phyloP scores from a whole-genome alignment of 2,797 vertebrate species.

The Dipus sagitta region DNA sequence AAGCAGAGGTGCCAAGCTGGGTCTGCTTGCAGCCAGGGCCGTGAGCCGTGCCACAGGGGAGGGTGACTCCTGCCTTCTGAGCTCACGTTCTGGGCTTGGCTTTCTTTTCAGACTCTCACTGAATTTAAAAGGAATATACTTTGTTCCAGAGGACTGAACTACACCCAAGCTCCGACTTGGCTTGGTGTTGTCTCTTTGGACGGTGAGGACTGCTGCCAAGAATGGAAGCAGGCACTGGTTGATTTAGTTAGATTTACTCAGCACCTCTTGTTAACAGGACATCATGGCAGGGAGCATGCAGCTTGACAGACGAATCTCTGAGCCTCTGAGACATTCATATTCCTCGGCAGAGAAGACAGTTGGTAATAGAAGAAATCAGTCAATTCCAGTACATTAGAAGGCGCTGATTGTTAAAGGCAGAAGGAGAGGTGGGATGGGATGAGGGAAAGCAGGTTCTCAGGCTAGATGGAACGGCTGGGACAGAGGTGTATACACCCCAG shows the following conservation, averaged over 20 bases:
- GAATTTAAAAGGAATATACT: background rate
- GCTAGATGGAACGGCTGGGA: background rate
- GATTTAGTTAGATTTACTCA: slow-evolving; percentile 24
- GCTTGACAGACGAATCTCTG: background rate
- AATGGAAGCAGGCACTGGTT: background rate
- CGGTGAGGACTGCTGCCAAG: background rate
- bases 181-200: background rate
- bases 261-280: background rate
- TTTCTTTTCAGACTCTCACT: slow-evolving; percentile 11
- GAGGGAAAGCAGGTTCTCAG: background rate
- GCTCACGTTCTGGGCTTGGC: background rate
- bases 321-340: background rate
- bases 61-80: background rate
- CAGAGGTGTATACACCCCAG: background rate
- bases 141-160: background rate
- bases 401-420: background rate
- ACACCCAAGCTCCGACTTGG: background rate
- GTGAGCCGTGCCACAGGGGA: background rate
- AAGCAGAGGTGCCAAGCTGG: background rate
- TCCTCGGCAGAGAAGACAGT: slow-evolving; percentile 27
- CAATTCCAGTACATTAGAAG: background rate
- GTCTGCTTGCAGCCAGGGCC: background rate
- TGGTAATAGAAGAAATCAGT: slow-evolving; percentile 18
- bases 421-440: background rate
- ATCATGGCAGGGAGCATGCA: background rate